phyloP scores from a whole-genome alignment of 2,888 invertebrate species.

The Lasius platythorax region DNA sequence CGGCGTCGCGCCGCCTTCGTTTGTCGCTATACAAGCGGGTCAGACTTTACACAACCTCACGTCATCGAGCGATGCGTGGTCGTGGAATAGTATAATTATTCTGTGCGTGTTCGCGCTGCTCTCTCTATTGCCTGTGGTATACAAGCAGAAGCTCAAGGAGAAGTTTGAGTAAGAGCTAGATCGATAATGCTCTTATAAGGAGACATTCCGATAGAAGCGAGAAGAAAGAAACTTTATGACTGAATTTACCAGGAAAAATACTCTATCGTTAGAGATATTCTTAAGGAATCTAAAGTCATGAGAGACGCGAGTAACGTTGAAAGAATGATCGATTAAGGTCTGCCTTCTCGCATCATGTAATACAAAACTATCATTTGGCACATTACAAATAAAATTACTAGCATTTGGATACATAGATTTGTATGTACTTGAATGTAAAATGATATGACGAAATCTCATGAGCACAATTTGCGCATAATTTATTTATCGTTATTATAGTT shows the following conservation, averaged over 20 bases:
- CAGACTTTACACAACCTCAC: slow-evolving; percentile 97
- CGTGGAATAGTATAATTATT: slow-evolving; percentile 94
- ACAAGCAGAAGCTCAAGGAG: slow-evolving; percentile 92
- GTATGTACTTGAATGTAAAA: background rate
- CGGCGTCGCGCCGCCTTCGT: slow-evolving; percentile 98
- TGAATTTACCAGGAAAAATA: background rate
- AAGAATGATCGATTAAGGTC: background rate
- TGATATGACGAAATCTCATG: background rate
- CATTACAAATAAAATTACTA: slow-evolving; percentile 3
- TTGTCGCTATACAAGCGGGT: slow-evolving; percentile 99
- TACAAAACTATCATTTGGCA: background rate
- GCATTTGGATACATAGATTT: background rate
- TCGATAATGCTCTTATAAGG: background rate
- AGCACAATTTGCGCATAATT: slow-evolving; percentile 36
- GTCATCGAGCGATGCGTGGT: slow-evolving; percentile 95
- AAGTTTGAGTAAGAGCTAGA: slow-evolving; percentile 90
- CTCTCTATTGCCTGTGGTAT: slow-evolving; percentile 95
- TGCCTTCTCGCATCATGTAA: background rate
- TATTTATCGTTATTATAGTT: slow-evolving; percentile 37
- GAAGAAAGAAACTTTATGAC: background rate
- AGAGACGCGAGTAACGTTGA: background rate
- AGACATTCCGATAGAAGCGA: slow-evolving; percentile 25
- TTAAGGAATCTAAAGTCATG: slow-evolving; percentile 11
- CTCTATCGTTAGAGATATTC: background rate
- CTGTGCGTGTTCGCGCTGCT: slow-evolving; percentile 93